These are phyloP conservation scores for Ditylenchus dipsaci DNA, from an alignment of 1,140 invertebrate genomes.

Conservation along the genomic window DNA sequence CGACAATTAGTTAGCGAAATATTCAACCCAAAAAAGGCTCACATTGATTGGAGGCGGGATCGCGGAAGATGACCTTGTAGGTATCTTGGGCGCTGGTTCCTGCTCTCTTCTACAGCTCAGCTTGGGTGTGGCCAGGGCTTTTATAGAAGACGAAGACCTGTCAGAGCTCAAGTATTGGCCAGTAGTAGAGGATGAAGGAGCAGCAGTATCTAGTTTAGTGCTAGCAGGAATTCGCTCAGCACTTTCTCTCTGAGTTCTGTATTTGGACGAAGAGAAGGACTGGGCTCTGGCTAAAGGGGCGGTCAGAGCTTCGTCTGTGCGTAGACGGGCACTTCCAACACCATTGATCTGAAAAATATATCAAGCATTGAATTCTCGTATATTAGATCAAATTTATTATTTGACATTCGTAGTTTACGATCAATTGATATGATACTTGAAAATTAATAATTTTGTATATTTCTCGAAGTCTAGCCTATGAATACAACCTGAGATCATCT, in stretches of 20 bases:
- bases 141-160: neutral
- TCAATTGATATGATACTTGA: neutral
- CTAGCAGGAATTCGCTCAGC: neutral
- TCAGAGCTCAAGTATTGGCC: neutral
- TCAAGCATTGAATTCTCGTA: neutral
- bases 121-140: neutral
- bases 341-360: constrained; percentile 1
- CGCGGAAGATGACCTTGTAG: neutral
- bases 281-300: neutral
- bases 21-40: too few species aligned
- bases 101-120: neutral
- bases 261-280: constrained; percentile 8
- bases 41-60: neutral
- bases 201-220: neutral
- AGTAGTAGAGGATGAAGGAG: neutral
- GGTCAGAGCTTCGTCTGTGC: neutral
- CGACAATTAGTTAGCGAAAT: too few species aligned
- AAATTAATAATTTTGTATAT: neutral
- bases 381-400: neutral
- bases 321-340: neutral
- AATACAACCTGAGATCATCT: neutral
- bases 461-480: neutral
- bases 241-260: neutral
- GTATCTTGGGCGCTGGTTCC: neutral
- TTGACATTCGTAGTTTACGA: neutral